These are phyloP conservation scores for Catotricha subobsoleta DNA, from an alignment of 2,888 invertebrate genomes.

Conservation along the genomic window DNA sequence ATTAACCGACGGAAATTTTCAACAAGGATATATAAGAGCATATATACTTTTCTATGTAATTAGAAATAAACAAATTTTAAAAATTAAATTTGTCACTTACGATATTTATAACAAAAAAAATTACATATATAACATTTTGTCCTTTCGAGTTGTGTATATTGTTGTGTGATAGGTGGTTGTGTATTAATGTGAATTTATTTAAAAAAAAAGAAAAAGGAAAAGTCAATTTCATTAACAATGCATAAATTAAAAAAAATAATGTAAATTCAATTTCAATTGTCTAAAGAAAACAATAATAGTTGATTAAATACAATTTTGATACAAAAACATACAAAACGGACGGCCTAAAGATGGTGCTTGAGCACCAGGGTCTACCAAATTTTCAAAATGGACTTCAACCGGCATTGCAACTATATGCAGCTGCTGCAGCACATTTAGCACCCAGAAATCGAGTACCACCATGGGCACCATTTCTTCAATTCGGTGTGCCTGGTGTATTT, in stretches of 20 bases:
- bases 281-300: neutral
- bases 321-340: neutral
- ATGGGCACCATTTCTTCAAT: constrained; percentile 40
- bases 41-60: too few species aligned
- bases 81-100: too few species aligned
- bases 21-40: too few species aligned
- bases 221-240: neutral
- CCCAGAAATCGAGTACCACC: constrained; percentile 33
- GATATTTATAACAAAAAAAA: neutral
- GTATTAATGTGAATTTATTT: neutral
- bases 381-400: constrained; percentile 41
- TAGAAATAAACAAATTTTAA: too few species aligned
- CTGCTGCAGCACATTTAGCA: constrained; percentile 39
- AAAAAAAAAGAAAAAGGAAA: neutral
- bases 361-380: constrained; percentile 22
- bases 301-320: neutral
- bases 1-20: too few species aligned
- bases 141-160: neutral
- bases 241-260: too few species aligned
- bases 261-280: neutral
- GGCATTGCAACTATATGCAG: constrained; percentile 50
- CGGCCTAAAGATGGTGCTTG: constrained; percentile 39
- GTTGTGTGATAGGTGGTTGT: neutral
- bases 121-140: neutral
- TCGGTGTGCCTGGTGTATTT: constrained; percentile 31